Evolutionary conservation across 2,888 invertebrate species (phyloP).

Genomic region (Sarcophaga carnaria): DNA sequence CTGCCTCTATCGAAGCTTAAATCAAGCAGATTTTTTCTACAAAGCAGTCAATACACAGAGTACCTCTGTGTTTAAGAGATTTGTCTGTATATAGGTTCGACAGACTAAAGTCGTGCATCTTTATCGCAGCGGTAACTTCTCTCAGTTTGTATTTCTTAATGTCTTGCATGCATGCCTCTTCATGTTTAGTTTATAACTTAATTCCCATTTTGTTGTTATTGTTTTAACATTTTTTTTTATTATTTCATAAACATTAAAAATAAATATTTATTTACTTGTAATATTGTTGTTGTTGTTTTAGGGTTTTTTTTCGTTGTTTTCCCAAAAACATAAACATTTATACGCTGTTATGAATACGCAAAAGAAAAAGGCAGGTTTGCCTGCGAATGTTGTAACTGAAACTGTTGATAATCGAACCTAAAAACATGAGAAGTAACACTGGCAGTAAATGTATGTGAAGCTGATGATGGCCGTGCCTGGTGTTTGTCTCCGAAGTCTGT

Average conservation of each 20-base stretch:
- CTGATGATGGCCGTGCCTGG: not conserved
- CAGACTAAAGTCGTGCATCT: too few relatives aligned
- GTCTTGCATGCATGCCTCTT: not conserved
- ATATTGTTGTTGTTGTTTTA: constrained; percentile 1
- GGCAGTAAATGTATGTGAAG: not conserved
- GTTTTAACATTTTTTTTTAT: constrained; percentile 11
- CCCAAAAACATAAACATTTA: not conserved
- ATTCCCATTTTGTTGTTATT: not conserved
- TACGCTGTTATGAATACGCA: not conserved
- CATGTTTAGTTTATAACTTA: constrained; percentile 40
- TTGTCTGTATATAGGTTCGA: too few relatives aligned
- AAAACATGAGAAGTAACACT: not conserved
- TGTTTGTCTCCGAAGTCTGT: not conserved
- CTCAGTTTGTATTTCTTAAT: not conserved
- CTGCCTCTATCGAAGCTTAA: too few relatives aligned
- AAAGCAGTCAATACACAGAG: too few relatives aligned
- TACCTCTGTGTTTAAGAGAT: too few relatives aligned
- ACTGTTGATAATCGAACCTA: not conserved
- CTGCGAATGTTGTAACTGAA: not conserved
- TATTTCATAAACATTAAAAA: constrained; percentile 10
- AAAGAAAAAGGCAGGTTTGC: not conserved
- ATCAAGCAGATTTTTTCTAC: too few relatives aligned
- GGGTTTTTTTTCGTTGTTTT: constrained; percentile 7
- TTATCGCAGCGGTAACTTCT: too few relatives aligned
- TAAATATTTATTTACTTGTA: constrained; percentile 28